Evolutionary conservation across 2,113 vertebrate species (phyloP).

Genomic region (Austrofundulus limnaeus): DNA sequence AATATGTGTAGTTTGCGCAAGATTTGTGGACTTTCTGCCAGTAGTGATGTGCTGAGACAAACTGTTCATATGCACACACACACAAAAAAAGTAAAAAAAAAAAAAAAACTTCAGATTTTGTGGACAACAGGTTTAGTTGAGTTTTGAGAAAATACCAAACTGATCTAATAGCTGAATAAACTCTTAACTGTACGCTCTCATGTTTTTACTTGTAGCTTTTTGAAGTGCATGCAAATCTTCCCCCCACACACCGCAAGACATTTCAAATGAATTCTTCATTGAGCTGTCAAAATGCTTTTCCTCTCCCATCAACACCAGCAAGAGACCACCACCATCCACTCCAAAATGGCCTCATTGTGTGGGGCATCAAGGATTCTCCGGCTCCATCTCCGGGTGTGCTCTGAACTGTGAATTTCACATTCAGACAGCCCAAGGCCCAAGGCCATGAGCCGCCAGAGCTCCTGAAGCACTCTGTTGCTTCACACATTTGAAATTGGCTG

Average conservation of each 20-base stretch:
- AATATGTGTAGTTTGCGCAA: conserved; percentile 43
- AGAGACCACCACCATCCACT: conserved; percentile 62
- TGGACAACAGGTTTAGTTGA: conserved; percentile 28
- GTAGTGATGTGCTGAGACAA: conserved; percentile 48
- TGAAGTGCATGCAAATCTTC: conserved; percentile 66
- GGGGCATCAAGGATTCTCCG: conserved; percentile 63
- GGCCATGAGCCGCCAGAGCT: conserved; percentile 67
- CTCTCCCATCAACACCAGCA: conserved; percentile 73
- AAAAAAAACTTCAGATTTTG: conserved; percentile 24
- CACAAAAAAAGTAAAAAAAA: too few relatives aligned
- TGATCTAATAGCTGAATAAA: conserved; percentile 24
- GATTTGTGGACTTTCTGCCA: conserved; percentile 50
- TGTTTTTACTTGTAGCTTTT: conserved; percentile 51
- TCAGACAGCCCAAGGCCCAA: conserved; percentile 70
- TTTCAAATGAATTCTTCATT: conserved; percentile 80
- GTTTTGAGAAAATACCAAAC: conserved; percentile 36
- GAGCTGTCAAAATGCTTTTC: conserved; percentile 77
- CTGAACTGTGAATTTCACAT: conserved; percentile 77
- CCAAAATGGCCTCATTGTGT: conserved; percentile 75
- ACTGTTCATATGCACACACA: conserved; percentile 34
- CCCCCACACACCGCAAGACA: conserved; percentile 73
- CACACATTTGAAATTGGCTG: conserved; percentile 72
- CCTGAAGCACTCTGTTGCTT: conserved; percentile 73
- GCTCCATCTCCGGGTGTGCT: conserved; percentile 69
- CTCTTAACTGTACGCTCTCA: conserved; percentile 26